Evolutionary conservation across 2,888 invertebrate species (phyloP), one percentile per base, ranked within the genome.

Genomic region (Ferrisia virgata): DNA sequence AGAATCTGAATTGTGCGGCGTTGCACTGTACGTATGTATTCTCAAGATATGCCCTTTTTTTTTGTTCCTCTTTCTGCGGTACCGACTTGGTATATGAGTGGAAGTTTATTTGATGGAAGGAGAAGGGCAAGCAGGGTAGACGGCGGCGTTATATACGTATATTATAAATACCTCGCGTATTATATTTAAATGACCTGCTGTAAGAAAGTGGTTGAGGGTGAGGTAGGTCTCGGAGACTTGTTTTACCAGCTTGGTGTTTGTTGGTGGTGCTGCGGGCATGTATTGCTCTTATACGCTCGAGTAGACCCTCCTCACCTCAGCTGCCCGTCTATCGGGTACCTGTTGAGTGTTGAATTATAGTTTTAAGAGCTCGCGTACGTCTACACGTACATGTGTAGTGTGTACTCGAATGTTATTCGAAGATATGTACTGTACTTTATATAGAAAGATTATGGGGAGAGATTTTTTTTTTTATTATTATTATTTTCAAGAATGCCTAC

Each of bases 151-250:
- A n/a, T 47, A n/a, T 47, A 47, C 18, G 47, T 47, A 47, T n/a
- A n/a, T n/a, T n/a, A n/a, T 47, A 53, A 64, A 64, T 64, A 64
- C 9, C 64, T 64, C 64, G 64, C 64, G 64, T 64, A 64, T 64
- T 64, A 64, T 64, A 64, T 64, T 64, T 31, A 64, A 64, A 64
- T 64, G 64, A 64, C 28, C 28, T 31, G 28, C 53, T 6, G 28
- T 28, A 31, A 64, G 64, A 64, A 28, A 64, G 28, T 31, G 64
- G 64, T 64, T 64, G 15, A 64, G 64, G 64, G 64, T 64, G 64
- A 64, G 64, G 64, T 64, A 64, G 64, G 64, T 64, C 64, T 64
- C 64, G 64, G 18, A 64, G 64, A 64, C 64, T 64, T 64, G 64
- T 64, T 64, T 64, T 64, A 64, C 64, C 64, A 53, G 53, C 18